phyloP scores from a whole-genome alignment of 1,140 invertebrate species.

The Bombus picipes region DNA sequence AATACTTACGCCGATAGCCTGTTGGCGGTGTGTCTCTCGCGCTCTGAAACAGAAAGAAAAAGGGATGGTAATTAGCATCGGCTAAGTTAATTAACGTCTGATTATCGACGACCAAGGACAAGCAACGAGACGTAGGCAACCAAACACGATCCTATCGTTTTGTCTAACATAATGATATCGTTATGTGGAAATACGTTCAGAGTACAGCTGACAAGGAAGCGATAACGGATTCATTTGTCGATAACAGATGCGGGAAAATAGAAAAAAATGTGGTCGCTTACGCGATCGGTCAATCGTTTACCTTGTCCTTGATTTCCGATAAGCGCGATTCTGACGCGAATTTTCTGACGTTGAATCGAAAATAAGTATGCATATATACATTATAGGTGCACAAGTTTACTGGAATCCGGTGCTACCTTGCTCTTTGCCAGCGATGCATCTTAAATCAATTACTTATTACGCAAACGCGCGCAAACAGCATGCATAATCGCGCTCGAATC shows the following conservation, averaged over 20 bases:
- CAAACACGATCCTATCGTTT: not conserved
- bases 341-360: too few relatives aligned
- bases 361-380: too few relatives aligned
- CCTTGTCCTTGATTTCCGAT: not conserved
- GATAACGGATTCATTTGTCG: not conserved
- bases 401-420: not conserved
- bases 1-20: constrained; percentile 79
- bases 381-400: not conserved
- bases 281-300: not conserved
- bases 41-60: constrained; percentile 79
- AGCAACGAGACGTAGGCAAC: not conserved
- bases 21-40: constrained; percentile 75
- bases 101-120: constrained; percentile 39
- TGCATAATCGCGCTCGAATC: not conserved
- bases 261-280: not conserved
- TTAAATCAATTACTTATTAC: not conserved
- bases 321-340: not conserved
- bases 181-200: not conserved
- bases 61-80: constrained; percentile 47
- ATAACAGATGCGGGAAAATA: not conserved
- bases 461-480: not conserved
- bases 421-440: not conserved
- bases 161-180: not conserved
- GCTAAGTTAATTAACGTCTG: constrained; percentile 36
- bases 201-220: not conserved